These are phyloP conservation scores for Noctua pronuba DNA, from an alignment of 2,888 invertebrate species.

Conservation along the genomic window DNA sequence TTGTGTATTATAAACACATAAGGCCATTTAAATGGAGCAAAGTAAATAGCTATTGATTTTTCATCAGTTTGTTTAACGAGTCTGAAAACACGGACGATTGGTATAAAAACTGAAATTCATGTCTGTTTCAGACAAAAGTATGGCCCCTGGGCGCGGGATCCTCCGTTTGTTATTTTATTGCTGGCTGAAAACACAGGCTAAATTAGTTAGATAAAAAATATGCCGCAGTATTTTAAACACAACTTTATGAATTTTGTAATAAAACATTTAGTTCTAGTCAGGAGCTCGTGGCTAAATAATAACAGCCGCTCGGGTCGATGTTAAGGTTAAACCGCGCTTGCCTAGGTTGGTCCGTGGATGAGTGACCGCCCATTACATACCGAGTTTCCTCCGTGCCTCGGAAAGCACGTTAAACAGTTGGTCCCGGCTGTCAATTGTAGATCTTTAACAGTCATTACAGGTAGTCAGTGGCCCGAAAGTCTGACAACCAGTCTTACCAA, in stretches of 20 bases:
- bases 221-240: conserved; percentile 34
- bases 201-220: conserved; percentile 44
- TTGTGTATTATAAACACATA: conserved; percentile 5
- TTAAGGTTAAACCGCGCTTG: no score
- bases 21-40: conserved; percentile 39
- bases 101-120: conserved; percentile 76
- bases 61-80: conserved; percentile 81
- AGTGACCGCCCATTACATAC: no score
- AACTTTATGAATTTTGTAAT: conserved; percentile 35
- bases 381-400: no score
- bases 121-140: conserved; percentile 73
- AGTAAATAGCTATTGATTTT: conserved; percentile 74
- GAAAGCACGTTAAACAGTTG: no score
- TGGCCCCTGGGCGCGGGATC: conserved; percentile 37
- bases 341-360: no score
- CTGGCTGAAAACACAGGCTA: conserved; percentile 51
- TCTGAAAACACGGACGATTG: conserved; percentile 74
- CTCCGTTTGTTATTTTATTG: conserved; percentile 54
- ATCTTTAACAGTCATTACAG: no score
- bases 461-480: no score
- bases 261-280: no score
- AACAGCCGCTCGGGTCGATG: no score
- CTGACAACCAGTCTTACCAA: no score
- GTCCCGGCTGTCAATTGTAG: no score
- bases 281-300: no score